These are phyloP conservation scores for Hyphantria cunea DNA, from an alignment of 1,140 invertebrate genomes.

Conservation along the genomic window DNA sequence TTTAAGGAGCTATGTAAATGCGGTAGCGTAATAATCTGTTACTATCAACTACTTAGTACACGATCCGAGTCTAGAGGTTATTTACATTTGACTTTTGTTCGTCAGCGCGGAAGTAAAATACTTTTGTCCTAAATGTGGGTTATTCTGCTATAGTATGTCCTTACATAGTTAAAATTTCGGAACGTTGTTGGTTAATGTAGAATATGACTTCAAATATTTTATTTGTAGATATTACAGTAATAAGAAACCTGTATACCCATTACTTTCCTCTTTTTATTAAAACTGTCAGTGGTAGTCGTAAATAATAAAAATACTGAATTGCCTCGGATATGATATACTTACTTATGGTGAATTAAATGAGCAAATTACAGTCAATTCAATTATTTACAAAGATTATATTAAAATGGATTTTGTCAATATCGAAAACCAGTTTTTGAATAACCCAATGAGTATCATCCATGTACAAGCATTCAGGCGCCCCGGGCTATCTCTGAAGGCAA, in stretches of 20 bases:
- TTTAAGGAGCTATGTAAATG: conserved; percentile 39
- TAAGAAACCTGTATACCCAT: no score
- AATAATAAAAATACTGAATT: no score
- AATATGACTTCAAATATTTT: no score
- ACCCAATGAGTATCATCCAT: conserved; percentile 61
- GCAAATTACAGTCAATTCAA: no score
- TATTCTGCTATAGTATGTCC: conserved; percentile 40
- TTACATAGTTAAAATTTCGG: no score
- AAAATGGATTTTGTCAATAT: not conserved
- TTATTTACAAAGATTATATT: not conserved
- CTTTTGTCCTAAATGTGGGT: conserved; percentile 63
- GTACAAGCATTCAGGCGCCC: conserved; percentile 58
- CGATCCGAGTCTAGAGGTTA: conserved; percentile 65
- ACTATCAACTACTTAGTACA: conserved; percentile 46
- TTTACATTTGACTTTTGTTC: conserved; percentile 79
- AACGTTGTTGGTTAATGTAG: no score
- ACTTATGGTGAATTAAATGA: no score
- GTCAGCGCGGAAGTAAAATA: conserved; percentile 66
- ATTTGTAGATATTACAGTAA: no score
- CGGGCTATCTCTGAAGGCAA: conserved; percentile 58
- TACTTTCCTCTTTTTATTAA: no score
- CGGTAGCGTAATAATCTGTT: conserved; percentile 40
- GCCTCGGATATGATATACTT: no score
- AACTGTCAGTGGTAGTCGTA: no score
- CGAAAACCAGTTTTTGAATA: conserved; percentile 39